phyloP scores from a whole-genome alignment of 2,888 invertebrate genomes.

The Aelia acuminata region DNA sequence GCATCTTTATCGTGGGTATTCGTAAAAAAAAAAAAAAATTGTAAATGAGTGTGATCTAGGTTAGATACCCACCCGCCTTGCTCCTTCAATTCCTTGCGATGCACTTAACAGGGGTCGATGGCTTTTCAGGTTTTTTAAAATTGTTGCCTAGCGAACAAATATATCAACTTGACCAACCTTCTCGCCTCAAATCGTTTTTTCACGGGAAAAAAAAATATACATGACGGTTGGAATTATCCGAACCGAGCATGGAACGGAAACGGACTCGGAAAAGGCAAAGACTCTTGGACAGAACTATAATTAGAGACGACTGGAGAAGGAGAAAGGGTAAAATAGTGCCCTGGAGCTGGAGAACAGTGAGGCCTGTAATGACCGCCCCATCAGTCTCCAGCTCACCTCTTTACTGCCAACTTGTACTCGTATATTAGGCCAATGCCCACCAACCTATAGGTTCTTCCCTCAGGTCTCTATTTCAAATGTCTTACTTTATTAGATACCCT shows the following conservation, averaged over 20 bases:
- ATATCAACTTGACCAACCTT: too few relatives aligned
- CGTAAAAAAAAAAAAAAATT: too few relatives aligned
- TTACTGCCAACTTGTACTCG: slow-evolving; percentile 39
- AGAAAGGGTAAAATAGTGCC: slow-evolving; percentile 37
- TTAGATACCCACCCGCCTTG: too few relatives aligned
- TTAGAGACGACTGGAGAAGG: not conserved
- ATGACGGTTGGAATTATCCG: not conserved
- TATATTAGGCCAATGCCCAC: slow-evolving; percentile 6
- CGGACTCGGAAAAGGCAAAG: slow-evolving; percentile 24
- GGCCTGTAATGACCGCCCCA: slow-evolving; percentile 32
- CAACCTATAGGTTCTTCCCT: not conserved
- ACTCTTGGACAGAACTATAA: not conserved
- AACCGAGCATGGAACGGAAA: slow-evolving; percentile 2
- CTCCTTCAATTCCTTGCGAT: too few relatives aligned
- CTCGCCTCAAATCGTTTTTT: not conserved
- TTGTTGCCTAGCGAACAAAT: too few relatives aligned
- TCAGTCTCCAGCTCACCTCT: slow-evolving; percentile 14
- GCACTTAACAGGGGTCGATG: too few relatives aligned
- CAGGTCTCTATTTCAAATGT: slow-evolving; percentile 12
- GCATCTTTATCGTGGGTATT: too few relatives aligned
- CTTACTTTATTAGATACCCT: not conserved
- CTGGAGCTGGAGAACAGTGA: slow-evolving; percentile 24
- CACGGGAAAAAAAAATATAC: not conserved
- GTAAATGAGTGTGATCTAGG: too few relatives aligned
- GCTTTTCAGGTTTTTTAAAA: too few relatives aligned